Percentiles rank a stretch among this genome's conserved stretches.
Evolutionary conservation across 2,113 vertebrate species (phyloP).

Genomic region (Tiliqua scincoides): DNA sequence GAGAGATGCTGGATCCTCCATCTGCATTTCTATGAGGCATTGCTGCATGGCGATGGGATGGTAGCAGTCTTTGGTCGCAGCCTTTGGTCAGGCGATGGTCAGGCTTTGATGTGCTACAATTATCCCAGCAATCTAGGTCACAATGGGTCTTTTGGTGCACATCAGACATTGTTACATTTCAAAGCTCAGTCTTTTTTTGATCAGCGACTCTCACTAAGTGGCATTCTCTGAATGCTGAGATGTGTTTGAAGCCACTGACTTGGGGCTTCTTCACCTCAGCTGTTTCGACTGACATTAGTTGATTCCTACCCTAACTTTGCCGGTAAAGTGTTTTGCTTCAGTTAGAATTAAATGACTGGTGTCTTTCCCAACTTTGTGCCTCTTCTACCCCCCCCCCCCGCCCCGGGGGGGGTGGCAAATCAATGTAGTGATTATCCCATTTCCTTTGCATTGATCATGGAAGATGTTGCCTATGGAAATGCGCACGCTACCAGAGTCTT

Average conservation of each 20-base stretch:
- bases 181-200: background rate
- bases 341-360: background rate
- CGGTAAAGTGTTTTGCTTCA: background rate
- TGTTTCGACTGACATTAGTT: background rate
- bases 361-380: too few relatives aligned
- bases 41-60: too few relatives aligned
- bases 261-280: background rate
- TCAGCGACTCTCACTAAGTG: background rate
- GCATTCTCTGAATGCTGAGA: background rate
- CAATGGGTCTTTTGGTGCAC: background rate
- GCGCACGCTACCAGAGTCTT: background rate
- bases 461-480: background rate
- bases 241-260: background rate
- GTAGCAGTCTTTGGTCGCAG: too few relatives aligned
- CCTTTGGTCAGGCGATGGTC: too few relatives aligned
- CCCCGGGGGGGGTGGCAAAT: background rate
- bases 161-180: background rate
- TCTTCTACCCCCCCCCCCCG: background rate
- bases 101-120: background rate
- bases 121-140: background rate
- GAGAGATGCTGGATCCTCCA: too few relatives aligned
- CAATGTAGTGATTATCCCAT: background rate
- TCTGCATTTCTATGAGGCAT: too few relatives aligned
- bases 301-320: background rate
- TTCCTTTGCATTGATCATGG: background rate